These are phyloP conservation scores for Ovis aries DNA, from an alignment of 2,113 vertebrate species.

Conservation along the genomic window DNA sequence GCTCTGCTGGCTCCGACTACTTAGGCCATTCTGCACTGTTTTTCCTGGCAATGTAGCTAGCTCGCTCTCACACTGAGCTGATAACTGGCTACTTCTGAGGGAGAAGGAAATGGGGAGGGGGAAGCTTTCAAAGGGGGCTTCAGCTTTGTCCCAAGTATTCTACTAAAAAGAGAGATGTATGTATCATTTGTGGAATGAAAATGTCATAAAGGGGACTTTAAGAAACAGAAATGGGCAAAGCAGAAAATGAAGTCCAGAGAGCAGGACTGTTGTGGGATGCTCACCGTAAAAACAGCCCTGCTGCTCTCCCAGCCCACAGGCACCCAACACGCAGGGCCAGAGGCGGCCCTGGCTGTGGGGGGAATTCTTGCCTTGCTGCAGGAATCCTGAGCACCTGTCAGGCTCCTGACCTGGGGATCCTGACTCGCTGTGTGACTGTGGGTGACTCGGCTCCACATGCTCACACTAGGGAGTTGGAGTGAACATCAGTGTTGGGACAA, in stretches of 20 bases:
- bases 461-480: background rate
- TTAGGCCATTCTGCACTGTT: background rate
- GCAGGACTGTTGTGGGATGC: too few relatives aligned
- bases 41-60: background rate
- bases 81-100: background rate
- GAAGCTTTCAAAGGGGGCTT: background rate
- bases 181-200: background rate
- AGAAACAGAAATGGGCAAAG: background rate
- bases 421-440: background rate
- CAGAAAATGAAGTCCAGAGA: background rate
- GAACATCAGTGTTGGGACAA: background rate
- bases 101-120: background rate
- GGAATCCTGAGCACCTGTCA: background rate
- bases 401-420: background rate
- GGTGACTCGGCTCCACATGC: background rate
- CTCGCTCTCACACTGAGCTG: background rate
- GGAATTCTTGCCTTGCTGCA: background rate
- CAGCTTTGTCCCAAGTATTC: background rate
- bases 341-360: background rate
- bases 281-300: fast-evolving
- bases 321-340: background rate
- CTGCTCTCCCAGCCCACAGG: background rate
- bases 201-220: background rate
- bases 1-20: background rate
- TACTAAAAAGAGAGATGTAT: background rate